Base-by-base conservation (phyloP, 2,113 vertebrate species). In the Ornithorhynchus anatinus region DNA sequence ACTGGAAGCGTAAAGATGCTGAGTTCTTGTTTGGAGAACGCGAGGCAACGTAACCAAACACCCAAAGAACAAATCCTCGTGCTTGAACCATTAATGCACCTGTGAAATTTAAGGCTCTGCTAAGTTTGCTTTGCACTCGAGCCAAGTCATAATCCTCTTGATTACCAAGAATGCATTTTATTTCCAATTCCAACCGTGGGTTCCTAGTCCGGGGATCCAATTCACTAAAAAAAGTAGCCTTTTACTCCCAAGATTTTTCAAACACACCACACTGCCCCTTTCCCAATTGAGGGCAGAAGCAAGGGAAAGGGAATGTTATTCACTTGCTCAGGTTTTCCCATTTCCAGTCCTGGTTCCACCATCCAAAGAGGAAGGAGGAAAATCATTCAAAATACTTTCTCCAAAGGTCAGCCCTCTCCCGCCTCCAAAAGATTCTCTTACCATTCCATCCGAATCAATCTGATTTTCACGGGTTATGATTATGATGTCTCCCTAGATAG, bases 161-260 rank as follows among this genome's bases (percentile, higher is more conserved):
- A 27, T 37, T 32, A 25, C 29, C 11, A 20, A 4, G 22, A 2
- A 14, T 6, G 17, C 33, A 12, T 9, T 6, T 43, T 13, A 25
- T 44, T 8, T 47, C 6, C 56, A 39, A 1, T 54, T 65, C 33
- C 10, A 77, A 56, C 29, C 0, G 0, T 4, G 7, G 1, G 15
- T 13, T 29, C 82, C 69, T 52, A 1, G 52, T 54, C 25, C 61
- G 48, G 42, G 69, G 81, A 79, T 35, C 22, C 33, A 4, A 3
- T 17, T 8, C 57, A 40, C 38, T n/a, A n/a, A n/a, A 2, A 36
- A 67, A 72, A 56, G 20, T 10, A 31, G 59, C 17, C 12, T 43
- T 33, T 35, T 38, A 22, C 40, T 17, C 33, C 16, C 20, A 22
- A 29, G 54, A 50, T 9, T 63, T 20, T 9, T 14, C 4, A 29